These are phyloP conservation scores for Drosophila falleni DNA, from an alignment of 2,888 invertebrate species.

Conservation along the genomic window DNA sequence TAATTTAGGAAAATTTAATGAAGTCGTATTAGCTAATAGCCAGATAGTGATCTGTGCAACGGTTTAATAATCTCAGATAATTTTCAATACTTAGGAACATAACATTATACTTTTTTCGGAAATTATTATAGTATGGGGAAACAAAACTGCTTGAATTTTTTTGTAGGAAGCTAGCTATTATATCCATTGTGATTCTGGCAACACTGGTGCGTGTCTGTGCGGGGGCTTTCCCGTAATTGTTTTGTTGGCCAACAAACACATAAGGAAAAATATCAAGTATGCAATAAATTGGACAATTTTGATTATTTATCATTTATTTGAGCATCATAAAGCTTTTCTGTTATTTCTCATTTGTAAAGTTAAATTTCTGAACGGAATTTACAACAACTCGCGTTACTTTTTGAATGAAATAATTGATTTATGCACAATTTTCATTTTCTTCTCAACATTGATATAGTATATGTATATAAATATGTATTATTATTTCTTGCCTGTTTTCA, in stretches of 20 bases:
- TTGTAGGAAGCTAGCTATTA: too few relatives aligned
- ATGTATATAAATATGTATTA: slow-evolving; percentile 33
- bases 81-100: too few relatives aligned
- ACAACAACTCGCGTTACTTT: slow-evolving; percentile 77
- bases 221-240: background rate
- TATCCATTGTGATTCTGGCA: too few relatives aligned
- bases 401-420: slow-evolving; percentile 39
- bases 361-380: slow-evolving; percentile 80
- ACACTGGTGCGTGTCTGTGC: background rate
- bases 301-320: slow-evolving; percentile 47
- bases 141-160: background rate
- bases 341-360: slow-evolving; percentile 69
- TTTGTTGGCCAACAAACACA: background rate
- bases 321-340: slow-evolving; percentile 60
- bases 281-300: slow-evolving; percentile 32
- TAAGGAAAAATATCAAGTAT: background rate
- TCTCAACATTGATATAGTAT: slow-evolving; percentile 34
- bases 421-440: slow-evolving; percentile 36
- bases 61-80: too few relatives aligned
- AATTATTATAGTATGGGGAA: background rate
- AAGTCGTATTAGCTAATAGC: too few relatives aligned
- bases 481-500: slow-evolving; percentile 3
- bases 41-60: too few relatives aligned
- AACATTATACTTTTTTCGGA: background rate
- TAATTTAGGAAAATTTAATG: too few relatives aligned